Percentiles rank a stretch among this genome's conserved stretches.
phyloP scores from a whole-genome alignment of 2,113 vertebrate genomes.

The Tragelaphus imberbis region DNA sequence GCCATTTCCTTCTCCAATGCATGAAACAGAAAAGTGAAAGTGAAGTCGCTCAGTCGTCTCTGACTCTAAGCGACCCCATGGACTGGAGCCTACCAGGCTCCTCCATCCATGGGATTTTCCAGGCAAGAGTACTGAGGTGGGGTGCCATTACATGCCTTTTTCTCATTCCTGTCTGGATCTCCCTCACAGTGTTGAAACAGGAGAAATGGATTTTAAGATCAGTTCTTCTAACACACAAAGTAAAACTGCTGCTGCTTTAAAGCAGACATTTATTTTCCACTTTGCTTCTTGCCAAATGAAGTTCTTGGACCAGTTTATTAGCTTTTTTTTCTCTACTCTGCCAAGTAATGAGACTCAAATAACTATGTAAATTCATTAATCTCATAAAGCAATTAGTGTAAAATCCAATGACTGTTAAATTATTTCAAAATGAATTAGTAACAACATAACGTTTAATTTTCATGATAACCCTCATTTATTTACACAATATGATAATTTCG shows the following conservation, averaged over 20 bases:
- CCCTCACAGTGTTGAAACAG: background rate
- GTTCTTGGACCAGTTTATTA: slow-evolving; percentile 48
- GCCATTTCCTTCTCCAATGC: too few species aligned
- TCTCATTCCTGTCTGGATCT: background rate
- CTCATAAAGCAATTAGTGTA: slow-evolving; percentile 78
- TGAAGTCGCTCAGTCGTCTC: too few species aligned
- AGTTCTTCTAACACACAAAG: background rate
- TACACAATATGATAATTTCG: slow-evolving; percentile 68
- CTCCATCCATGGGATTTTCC: too few species aligned
- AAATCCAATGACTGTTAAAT: slow-evolving; percentile 78
- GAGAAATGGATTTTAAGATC: background rate
- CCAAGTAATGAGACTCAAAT: slow-evolving; percentile 72
- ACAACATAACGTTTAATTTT: slow-evolving; percentile 78
- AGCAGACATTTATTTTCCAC: slow-evolving; percentile 17
- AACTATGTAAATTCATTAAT: slow-evolving; percentile 80
- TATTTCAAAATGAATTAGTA: slow-evolving; percentile 79
- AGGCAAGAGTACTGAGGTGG: too few species aligned
- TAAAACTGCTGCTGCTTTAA: background rate
- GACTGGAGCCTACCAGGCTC: too few species aligned
- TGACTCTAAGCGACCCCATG: too few species aligned
- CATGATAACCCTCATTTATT: slow-evolving; percentile 72
- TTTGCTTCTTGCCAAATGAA: slow-evolving; percentile 23
- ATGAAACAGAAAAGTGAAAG: too few species aligned
- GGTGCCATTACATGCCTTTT: background rate
- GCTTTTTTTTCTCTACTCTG: slow-evolving; percentile 35